Percentiles rank a stretch among this genome's conserved stretches.
Conservation (phyloP, 2,888 invertebrate genomes). For the Xanthia icteritia region DNA sequence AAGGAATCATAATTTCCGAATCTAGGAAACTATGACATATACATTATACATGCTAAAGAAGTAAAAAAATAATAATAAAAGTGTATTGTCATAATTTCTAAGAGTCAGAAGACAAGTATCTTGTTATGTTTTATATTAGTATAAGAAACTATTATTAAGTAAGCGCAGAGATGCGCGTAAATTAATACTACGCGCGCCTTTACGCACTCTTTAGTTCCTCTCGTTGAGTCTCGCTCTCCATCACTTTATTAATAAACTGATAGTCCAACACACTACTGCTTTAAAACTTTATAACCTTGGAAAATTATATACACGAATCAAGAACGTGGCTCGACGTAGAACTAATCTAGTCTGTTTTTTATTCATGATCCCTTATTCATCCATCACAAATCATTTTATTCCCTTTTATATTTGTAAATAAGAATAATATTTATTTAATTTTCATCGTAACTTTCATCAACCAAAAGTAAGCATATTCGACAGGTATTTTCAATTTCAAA, state of each 20-base stretch:
- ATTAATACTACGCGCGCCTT: slow-evolving; percentile 78
- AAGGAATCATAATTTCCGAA: slow-evolving; percentile 35
- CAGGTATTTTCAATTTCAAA: slow-evolving; percentile 30
- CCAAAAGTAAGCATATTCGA: slow-evolving; percentile 36
- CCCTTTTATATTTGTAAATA: slow-evolving; percentile 66
- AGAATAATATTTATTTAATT: slow-evolving; percentile 57
- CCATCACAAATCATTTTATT: slow-evolving; percentile 39
- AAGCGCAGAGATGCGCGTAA: slow-evolving; percentile 81
- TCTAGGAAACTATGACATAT: slow-evolving; percentile 56
- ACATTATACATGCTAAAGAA: slow-evolving; percentile 16
- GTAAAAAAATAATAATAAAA: slow-evolving; percentile 2
- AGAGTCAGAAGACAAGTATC: slow-evolving; percentile 57
- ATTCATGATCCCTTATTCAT: slow-evolving; percentile 63
- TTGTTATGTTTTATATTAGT: slow-evolving; percentile 72
- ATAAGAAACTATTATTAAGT: slow-evolving; percentile 73
- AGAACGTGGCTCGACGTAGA: slow-evolving; percentile 83
- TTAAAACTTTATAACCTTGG: slow-evolving; percentile 21
- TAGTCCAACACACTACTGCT: slow-evolving; percentile 27
- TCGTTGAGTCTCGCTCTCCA: slow-evolving; percentile 80
- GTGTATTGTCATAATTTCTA: slow-evolving; percentile 61
- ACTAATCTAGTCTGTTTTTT: slow-evolving; percentile 88
- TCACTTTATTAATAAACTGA: slow-evolving; percentile 23
- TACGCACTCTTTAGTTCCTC: slow-evolving; percentile 84
- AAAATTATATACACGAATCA: slow-evolving; percentile 43
- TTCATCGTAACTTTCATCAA: slow-evolving; percentile 36